Base-by-base conservation (phyloP, 2,113 vertebrate genomes). In the Struthio camelus region DNA sequence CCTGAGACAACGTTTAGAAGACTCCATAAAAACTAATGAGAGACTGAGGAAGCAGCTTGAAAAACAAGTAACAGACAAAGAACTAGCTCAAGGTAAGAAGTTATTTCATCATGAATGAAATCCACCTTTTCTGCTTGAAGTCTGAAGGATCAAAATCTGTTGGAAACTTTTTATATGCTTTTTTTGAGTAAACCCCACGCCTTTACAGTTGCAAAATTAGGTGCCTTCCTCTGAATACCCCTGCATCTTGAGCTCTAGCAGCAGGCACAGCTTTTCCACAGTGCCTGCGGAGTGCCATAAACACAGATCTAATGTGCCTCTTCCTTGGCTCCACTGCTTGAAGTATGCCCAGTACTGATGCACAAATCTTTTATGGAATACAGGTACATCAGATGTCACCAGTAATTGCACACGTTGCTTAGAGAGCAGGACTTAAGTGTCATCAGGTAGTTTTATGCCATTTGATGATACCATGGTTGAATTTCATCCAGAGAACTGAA, bases 21-120 rank as follows among this genome's bases (percentile, higher is more conserved):
- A 99, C 93, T 99, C 98, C 86, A 99, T 99, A 94, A 98, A 97
- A 96, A 99, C 98, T 89, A 99, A 99, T 6, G 98, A 99, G 92
- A 98, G 97, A 16, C 98, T 99, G 51, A 98, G 98, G 92, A 98
- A 99, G 89, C 99, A 99, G 98, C 98, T 99, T 87, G 99, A 99
- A 97, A 98, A 94, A 94, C 99, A 98, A 89, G 97, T 98, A 19
- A 96, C 97, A 15, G 98, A 98, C 92, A 97, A 98, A 73, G 98
- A 99, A 66, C 96, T 94, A 85, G 98, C 99, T 94, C 98, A 98
- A 97, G 99, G 99, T 99, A 97, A 97, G 95, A 58, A 17, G 79
- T 88, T 87, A 36, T 34, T 78, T 93, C 40, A 59, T 61, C 14
- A n/a, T 15, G 32, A 48, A 50, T 76, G 46, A 80, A 76, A 82